Percentiles rank a stretch among this genome's conserved stretches.
Evolutionary conservation across 2,113 vertebrate species (phyloP).

Genomic region (Solea solea): DNA sequence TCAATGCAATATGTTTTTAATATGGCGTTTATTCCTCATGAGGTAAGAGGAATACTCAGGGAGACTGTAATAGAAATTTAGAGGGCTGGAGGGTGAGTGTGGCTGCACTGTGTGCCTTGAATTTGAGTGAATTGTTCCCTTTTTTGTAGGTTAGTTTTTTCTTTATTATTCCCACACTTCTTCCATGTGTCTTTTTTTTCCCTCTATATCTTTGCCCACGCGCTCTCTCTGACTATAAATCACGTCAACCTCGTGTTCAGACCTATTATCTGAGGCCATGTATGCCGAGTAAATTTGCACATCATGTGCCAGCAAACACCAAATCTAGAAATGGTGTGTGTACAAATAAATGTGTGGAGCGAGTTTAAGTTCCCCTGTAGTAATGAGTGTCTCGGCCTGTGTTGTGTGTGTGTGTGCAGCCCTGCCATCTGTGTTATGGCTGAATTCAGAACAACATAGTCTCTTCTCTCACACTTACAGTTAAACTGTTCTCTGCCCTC

Average conservation of each 20-base stretch:
- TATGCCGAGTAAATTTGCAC: conserved; percentile 26
- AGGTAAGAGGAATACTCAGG: not conserved
- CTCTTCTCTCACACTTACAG: not conserved
- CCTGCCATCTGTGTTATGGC: conserved; percentile 59
- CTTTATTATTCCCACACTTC: not conserved
- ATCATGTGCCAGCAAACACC: conserved; percentile 12
- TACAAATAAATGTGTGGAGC: not conserved
- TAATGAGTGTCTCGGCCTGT: not conserved
- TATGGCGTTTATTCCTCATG: not conserved
- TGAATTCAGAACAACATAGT: conserved; percentile 13
- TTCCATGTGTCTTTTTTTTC: not conserved
- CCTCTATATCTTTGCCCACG: conserved; percentile 26
- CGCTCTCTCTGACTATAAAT: conserved; percentile 38
- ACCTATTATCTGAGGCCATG: conserved; percentile 53
- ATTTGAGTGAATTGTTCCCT: not conserved
- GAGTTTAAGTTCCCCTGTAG: not conserved
- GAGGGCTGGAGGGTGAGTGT: not conserved
- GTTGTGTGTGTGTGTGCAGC: conserved; percentile 2
- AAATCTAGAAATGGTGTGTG: conserved; percentile 4
- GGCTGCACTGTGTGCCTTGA: not conserved
- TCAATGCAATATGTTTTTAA: not conserved
- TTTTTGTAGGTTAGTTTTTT: not conserved
- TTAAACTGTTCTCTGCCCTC: not conserved
- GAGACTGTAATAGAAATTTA: not conserved
- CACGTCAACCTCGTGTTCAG: conserved; percentile 44